phyloP scores from a whole-genome alignment of 2,888 invertebrate species.

The Thelaira solivaga region DNA sequence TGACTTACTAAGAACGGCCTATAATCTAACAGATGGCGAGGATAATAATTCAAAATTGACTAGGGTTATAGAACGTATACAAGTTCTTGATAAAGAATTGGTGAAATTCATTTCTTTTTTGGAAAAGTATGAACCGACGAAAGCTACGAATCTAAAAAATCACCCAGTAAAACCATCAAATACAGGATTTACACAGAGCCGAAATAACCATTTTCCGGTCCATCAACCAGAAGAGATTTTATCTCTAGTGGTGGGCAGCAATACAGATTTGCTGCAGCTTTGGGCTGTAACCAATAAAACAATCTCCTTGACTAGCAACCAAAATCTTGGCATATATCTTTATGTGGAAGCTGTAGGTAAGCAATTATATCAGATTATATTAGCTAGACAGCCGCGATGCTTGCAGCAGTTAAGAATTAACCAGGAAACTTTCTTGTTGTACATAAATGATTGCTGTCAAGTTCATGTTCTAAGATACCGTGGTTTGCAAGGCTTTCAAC shows the following conservation, averaged over 20 bases:
- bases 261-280: conserved; percentile 67
- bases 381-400: conserved; percentile 77
- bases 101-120: conserved; percentile 18
- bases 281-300: conserved; percentile 72
- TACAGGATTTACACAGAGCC: too few relatives aligned
- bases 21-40: not conserved
- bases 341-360: conserved; percentile 77
- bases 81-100: conserved; percentile 65
- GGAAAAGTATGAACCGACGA: not conserved
- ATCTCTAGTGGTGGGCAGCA: conserved; percentile 44
- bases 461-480: conserved; percentile 72
- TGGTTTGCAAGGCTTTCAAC: conserved; percentile 75
- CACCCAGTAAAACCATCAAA: too few relatives aligned
- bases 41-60: conserved; percentile 63
- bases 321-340: conserved; percentile 76
- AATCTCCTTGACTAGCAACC: not conserved
- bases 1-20: conserved; percentile 68
- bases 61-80: conserved; percentile 67
- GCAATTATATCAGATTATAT: conserved; percentile 78
- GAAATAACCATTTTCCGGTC: conserved; percentile 38
- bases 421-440: conserved; percentile 78
- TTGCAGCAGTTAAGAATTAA: conserved; percentile 74
- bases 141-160: not conserved
- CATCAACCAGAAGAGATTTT: conserved; percentile 63
- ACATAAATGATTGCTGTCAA: conserved; percentile 75